phyloP scores from a whole-genome alignment of 1,140 invertebrate genomes.

The Drosophila nigrodunni region DNA sequence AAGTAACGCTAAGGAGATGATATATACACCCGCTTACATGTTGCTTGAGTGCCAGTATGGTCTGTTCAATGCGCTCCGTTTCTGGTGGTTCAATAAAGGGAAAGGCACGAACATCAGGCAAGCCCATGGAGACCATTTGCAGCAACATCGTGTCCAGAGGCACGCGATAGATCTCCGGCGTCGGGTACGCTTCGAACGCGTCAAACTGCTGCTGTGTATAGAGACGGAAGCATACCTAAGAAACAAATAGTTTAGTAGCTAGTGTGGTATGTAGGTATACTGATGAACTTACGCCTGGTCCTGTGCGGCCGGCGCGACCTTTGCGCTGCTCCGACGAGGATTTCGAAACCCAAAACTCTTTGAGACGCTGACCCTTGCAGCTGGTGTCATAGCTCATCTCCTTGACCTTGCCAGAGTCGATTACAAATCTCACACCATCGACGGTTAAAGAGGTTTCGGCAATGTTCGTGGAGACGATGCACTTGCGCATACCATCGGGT shows the following conservation, averaged over 20 bases:
- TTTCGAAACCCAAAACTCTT: constrained; percentile 98
- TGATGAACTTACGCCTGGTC: constrained; percentile 79
- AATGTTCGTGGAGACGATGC: constrained; percentile 99
- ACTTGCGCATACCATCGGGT: constrained; percentile 97
- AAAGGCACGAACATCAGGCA: constrained; percentile 96
- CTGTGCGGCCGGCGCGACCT: constrained; percentile 95
- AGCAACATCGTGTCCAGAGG: constrained; percentile 96
- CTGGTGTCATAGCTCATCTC: constrained; percentile 97
- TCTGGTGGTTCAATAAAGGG: constrained; percentile 97
- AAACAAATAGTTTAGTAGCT: neutral
- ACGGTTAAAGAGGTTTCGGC: constrained; percentile 99
- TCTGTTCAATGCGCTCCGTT: constrained; percentile 93
- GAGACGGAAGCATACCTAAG: constrained; percentile 89
- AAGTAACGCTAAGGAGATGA: constrained; percentile 18
- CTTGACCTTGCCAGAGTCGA: constrained; percentile 98
- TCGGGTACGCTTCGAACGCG: constrained; percentile 91
- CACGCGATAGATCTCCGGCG: constrained; percentile 96
- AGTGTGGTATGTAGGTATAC: neutral
- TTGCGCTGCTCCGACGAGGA: constrained; percentile 98
- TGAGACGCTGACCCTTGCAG: constrained; percentile 94
- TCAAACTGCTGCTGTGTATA: constrained; percentile 91
- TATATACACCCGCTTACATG: constrained; percentile 87
- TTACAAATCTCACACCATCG: constrained; percentile 98
- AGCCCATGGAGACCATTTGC: constrained; percentile 97
- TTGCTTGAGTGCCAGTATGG: constrained; percentile 94